phyloP scores from a whole-genome alignment of 2,888 invertebrate species.

The Cephus pulcher region DNA sequence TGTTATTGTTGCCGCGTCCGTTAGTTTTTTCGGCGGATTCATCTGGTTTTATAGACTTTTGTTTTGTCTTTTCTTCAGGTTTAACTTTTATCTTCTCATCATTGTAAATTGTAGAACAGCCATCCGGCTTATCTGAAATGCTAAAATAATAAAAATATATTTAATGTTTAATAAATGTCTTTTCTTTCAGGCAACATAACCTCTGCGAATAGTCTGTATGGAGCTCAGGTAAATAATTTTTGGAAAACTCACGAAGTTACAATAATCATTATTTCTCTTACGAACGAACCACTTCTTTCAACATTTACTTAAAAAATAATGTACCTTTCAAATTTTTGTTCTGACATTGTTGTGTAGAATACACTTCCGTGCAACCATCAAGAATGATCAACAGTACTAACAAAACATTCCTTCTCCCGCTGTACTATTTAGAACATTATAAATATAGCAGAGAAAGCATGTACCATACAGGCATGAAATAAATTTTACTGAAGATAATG shows the following conservation, averaged over 20 bases:
- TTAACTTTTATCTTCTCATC: slow-evolving; percentile 49
- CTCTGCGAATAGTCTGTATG: not conserved
- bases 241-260: slow-evolving; percentile 25
- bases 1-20: slow-evolving; percentile 37
- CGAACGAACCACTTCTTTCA: not conserved
- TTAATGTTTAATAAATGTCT: not conserved
- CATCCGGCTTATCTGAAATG: slow-evolving; percentile 38
- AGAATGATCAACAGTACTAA: not conserved
- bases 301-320: slow-evolving; percentile 7
- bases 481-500: too few relatives aligned
- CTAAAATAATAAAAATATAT: slow-evolving; percentile 16
- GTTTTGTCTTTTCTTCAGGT: slow-evolving; percentile 47
- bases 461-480: too few relatives aligned
- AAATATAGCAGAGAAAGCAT: too few relatives aligned
- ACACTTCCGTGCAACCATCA: not conserved
- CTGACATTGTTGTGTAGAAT: slow-evolving; percentile 40
- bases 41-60: slow-evolving; percentile 43
- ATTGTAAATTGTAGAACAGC: slow-evolving; percentile 28
- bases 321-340: slow-evolving; percentile 54
- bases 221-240: not conserved
- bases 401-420: too few relatives aligned
- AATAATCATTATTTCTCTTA: slow-evolving; percentile 16
- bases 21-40: slow-evolving; percentile 42
- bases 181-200: not conserved
- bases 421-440: too few relatives aligned